Conservation (phyloP, 2,113 vertebrate genomes). For the Urocitellus parryii region DNA sequence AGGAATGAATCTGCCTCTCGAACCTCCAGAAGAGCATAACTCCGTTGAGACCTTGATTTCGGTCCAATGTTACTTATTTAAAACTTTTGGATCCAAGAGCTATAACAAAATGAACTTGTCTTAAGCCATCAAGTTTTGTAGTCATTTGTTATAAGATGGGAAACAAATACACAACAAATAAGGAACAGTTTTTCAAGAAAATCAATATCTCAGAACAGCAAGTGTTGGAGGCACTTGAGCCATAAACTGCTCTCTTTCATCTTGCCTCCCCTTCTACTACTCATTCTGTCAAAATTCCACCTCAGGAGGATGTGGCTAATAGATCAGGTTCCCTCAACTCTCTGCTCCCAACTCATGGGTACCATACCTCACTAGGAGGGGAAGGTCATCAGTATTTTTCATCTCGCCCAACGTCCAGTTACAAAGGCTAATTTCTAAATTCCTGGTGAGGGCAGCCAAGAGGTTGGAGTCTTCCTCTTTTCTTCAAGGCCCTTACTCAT, state of each 20-base stretch:
- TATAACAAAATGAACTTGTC: background rate
- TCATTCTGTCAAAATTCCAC: background rate
- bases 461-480: background rate
- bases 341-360: background rate
- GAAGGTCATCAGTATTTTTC: background rate
- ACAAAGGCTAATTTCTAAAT: background rate
- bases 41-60: background rate
- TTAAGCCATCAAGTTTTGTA: background rate
- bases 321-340: fast-evolving
- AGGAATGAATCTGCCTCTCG: background rate
- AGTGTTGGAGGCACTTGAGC: background rate
- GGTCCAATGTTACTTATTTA: background rate
- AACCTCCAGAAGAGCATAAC: background rate
- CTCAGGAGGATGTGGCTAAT: too few relatives aligned
- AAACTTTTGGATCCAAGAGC: background rate
- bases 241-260: background rate
- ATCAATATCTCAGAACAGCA: background rate
- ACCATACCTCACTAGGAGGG: too few relatives aligned
- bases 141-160: background rate
- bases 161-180: background rate
- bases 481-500: background rate
- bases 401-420: background rate
- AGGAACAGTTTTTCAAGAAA: background rate
- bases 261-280: background rate
- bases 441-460: background rate